Evolutionary conservation across 1,140 invertebrate genomes (phyloP).

Genomic region (Berghia stephanieae): DNA sequence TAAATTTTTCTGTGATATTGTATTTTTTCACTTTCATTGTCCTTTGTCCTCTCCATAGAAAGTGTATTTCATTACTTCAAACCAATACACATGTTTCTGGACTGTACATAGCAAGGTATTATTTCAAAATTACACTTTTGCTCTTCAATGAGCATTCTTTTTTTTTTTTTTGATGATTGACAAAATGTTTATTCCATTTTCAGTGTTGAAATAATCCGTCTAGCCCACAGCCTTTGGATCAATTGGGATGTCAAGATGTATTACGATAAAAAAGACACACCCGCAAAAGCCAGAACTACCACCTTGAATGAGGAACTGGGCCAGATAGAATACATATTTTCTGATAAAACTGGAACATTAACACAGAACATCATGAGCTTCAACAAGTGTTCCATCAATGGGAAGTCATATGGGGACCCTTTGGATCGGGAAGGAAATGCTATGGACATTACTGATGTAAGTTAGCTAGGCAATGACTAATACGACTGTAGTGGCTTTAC

Average conservation of each 20-base stretch:
- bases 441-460: constrained; percentile 59
- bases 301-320: constrained; percentile 98
- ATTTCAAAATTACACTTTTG: too few species aligned
- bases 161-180: neutral
- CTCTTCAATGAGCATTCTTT: neutral
- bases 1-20: too few species aligned
- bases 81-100: too few species aligned
- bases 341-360: constrained; percentile 98
- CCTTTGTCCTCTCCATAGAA: too few species aligned
- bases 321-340: constrained; percentile 99
- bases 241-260: constrained; percentile 93
- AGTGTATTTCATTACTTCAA: too few species aligned
- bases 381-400: constrained; percentile 97
- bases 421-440: constrained; percentile 78
- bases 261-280: constrained; percentile 89
- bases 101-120: too few species aligned
- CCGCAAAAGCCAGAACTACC: constrained; percentile 95
- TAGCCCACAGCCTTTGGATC: constrained; percentile 97
- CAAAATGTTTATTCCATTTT: constrained; percentile 41
- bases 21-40: too few species aligned
- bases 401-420: constrained; percentile 90
- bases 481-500: too few species aligned
- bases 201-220: constrained; percentile 92
- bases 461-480: too few species aligned
- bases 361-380: constrained; percentile 99